Percentiles rank a stretch among this genome's conserved stretches.
phyloP scores from a whole-genome alignment of 2,113 vertebrate genomes.

The Corydoras maculifer region DNA sequence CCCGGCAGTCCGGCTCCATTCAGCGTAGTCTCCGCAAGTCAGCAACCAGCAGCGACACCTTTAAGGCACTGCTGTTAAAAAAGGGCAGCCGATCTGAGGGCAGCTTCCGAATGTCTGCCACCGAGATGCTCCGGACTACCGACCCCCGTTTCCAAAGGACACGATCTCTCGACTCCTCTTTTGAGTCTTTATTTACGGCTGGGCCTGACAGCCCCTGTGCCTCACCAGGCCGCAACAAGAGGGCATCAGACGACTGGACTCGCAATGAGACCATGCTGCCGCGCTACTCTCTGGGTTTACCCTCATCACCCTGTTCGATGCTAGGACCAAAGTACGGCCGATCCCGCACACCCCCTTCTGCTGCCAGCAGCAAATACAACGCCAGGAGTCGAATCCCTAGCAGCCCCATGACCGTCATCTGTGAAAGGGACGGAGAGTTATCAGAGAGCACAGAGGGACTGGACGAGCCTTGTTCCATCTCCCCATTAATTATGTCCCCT shows the following conservation, averaged over 20 bases:
- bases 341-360: constrained; percentile 85
- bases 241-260: constrained; percentile 80
- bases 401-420: constrained; percentile 97
- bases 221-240: constrained; percentile 64
- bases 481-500: constrained; percentile 26
- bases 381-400: constrained; percentile 86
- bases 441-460: constrained; percentile 64
- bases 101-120: constrained; percentile 87
- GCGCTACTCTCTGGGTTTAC: constrained; percentile 62
- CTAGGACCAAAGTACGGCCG: constrained; percentile 76
- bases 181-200: constrained; percentile 50
- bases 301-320: constrained; percentile 57
- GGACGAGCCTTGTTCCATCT: constrained; percentile 30
- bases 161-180: constrained; percentile 56
- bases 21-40: constrained; percentile 88
- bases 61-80: constrained; percentile 95
- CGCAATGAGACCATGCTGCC: constrained; percentile 75
- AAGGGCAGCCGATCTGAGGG: constrained; percentile 88
- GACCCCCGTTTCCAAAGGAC: constrained; percentile 82
- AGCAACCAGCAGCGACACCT: constrained; percentile 91
- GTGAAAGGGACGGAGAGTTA: constrained; percentile 85
- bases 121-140: constrained; percentile 90
- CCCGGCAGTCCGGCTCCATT: constrained; percentile 79
- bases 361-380: constrained; percentile 93
- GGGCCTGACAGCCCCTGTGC: constrained; percentile 62